Evolutionary conservation across 64 coral and sea anemone genomes (phyloP).

Genomic region (Cladopsammia gracilis): DNA sequence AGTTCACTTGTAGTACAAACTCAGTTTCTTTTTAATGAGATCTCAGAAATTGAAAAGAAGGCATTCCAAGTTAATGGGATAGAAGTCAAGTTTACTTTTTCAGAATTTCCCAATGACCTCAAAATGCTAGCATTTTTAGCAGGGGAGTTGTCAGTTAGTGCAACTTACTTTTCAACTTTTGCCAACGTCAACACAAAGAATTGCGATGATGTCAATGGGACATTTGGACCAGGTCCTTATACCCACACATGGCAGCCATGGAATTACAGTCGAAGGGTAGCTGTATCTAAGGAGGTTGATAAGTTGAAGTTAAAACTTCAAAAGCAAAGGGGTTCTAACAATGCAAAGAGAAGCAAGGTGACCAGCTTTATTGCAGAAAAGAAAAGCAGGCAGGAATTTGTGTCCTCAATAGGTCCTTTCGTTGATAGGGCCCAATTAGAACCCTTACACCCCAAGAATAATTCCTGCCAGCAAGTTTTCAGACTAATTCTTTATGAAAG

Average conservation of each 20-base stretch:
- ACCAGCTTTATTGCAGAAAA: slow-evolving; percentile 45
- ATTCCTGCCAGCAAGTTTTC: slow-evolving; percentile 68
- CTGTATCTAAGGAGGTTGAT: slow-evolving; percentile 55
- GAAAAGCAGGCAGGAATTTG: slow-evolving; percentile 75
- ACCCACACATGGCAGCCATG: slow-evolving; percentile 7
- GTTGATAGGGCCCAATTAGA: slow-evolving; percentile 72
- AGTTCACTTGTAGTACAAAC: slow-evolving; percentile 43
- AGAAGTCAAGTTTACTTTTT: slow-evolving; percentile 57
- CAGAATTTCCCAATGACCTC: slow-evolving; percentile 76
- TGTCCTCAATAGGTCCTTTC: slow-evolving; percentile 66
- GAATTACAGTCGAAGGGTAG: slow-evolving; percentile 65
- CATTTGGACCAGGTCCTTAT: neutral
- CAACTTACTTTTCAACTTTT: slow-evolving; percentile 58
- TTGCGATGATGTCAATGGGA: neutral
- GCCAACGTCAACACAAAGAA: neutral
- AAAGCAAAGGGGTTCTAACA: slow-evolving; percentile 19
- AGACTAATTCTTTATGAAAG: neutral
- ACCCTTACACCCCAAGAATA: slow-evolving; percentile 70
- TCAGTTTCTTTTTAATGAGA: slow-evolving; percentile 60
- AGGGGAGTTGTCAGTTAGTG: slow-evolving; percentile 35
- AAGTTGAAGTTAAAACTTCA: slow-evolving; percentile 64
- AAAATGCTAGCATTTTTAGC: slow-evolving; percentile 79
- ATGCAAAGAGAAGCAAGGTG: slow-evolving; percentile 53
- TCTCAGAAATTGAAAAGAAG: slow-evolving; percentile 56
- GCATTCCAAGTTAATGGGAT: slow-evolving; percentile 46